These are phyloP conservation scores for Cylindroiulus punctatus DNA, from an alignment of 2,888 invertebrate species.

Conservation along the genomic window DNA sequence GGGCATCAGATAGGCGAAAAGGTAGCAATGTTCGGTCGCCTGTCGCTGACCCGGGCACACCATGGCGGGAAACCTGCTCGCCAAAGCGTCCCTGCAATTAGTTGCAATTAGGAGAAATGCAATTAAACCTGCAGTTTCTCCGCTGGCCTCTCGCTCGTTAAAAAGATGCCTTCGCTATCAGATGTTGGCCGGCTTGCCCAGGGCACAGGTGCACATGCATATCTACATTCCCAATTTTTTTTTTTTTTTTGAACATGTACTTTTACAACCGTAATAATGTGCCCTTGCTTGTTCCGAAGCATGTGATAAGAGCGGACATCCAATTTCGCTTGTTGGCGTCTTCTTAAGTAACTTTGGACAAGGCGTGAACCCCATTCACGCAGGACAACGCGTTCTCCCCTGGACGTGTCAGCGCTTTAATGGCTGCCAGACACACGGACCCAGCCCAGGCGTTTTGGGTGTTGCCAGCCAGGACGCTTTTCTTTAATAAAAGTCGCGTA, in stretches of 20 bases:
- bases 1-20: constrained; percentile 16
- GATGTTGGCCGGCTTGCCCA: not conserved
- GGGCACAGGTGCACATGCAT: not conserved
- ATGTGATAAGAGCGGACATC: constrained; percentile 9
- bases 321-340: constrained; percentile 16
- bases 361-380: constrained; percentile 31
- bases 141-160: not conserved
- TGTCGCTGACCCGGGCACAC: constrained; percentile 22
- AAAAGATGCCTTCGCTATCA: constrained; percentile 31
- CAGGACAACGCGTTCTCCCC: constrained; percentile 14
- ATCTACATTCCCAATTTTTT: not conserved
- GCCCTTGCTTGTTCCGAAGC: not conserved
- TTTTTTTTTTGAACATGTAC: not conserved
- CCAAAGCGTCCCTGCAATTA: constrained; percentile 1
- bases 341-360: constrained; percentile 26
- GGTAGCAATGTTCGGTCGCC: constrained; percentile 34
- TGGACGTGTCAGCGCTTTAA: constrained; percentile 20
- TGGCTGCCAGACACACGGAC: constrained; percentile 4
- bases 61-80: constrained; percentile 4
- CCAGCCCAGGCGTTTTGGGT: constrained; percentile 10
- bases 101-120: constrained; percentile 42
- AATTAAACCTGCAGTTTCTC: constrained; percentile 34
- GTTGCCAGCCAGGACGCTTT: not conserved
- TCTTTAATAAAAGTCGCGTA: constrained; percentile 31
- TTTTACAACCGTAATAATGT: constrained; percentile 38